A percentile compares a stretch with the other conserved stretches of the same genome.
Conservation (phyloP, 2,797 vertebrate genomes). For the Neomorphus geoffroyi region DNA sequence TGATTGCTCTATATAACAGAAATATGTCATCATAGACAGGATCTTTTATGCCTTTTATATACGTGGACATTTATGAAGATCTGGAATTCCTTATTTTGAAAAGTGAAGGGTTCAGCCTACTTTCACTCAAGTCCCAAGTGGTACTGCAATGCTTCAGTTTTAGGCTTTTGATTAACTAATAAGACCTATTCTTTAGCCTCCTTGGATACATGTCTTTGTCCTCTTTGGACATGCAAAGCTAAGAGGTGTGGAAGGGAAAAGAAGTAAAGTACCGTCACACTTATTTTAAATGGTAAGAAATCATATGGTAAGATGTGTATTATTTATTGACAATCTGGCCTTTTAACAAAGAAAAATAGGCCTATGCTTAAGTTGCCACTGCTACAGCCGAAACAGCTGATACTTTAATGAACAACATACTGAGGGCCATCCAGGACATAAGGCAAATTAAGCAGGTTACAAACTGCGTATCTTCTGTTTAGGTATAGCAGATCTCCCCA, state of each 20-base stretch:
- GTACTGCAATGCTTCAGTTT: neutral
- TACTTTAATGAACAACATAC: constrained; percentile 82
- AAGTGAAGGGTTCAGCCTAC: neutral
- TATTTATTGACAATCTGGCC: constrained; percentile 78
- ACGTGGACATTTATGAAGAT: neutral
- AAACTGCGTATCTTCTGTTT: constrained; percentile 78
- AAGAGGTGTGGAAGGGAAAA: neutral
- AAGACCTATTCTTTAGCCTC: neutral
- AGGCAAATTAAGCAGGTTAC: constrained; percentile 81
- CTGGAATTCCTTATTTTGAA: neutral
- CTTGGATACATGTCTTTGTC: neutral
- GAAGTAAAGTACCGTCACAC: neutral
- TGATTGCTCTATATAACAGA: constrained; percentile 33
- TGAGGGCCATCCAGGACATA: constrained; percentile 81
- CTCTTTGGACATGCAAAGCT: neutral
- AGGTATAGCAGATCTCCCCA: constrained; percentile 72
- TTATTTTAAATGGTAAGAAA: neutral
- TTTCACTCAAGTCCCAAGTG: neutral
- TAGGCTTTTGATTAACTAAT: neutral
- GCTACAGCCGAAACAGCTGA: constrained; percentile 79
- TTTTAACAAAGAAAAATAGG: constrained; percentile 85
- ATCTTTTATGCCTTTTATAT: neutral
- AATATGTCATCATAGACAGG: neutral
- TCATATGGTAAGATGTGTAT: constrained; percentile 39
- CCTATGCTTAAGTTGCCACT: constrained; percentile 70